A percentile compares a stretch with the other conserved stretches of the same genome.
phyloP scores from a whole-genome alignment of 2,888 invertebrate genomes.

The Acrocera orbiculus region DNA sequence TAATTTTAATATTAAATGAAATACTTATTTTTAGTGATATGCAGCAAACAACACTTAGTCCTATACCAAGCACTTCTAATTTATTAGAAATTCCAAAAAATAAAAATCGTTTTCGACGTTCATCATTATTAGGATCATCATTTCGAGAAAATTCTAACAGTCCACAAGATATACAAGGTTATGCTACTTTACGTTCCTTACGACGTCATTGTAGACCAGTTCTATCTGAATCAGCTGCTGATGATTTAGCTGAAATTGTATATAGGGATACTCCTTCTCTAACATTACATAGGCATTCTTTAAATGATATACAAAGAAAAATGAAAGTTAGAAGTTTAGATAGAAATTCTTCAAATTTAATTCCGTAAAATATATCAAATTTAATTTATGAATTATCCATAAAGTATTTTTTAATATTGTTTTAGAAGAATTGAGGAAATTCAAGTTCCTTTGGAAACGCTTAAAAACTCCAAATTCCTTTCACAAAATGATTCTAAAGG shows the following conservation, averaged over 20 bases:
- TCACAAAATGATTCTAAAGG: slow-evolving; percentile 25
- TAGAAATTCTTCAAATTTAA: slow-evolving; percentile 22
- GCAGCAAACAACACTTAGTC: slow-evolving; percentile 62
- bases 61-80: slow-evolving; percentile 73
- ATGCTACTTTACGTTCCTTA: slow-evolving; percentile 50
- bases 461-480: slow-evolving; percentile 25
- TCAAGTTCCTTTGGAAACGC: slow-evolving; percentile 23
- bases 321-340: slow-evolving; percentile 28
- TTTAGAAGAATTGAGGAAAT: slow-evolving; percentile 23
- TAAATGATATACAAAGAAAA: slow-evolving; percentile 24
- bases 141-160: slow-evolving; percentile 35
- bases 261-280: slow-evolving; percentile 17
- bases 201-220: slow-evolving; percentile 48
- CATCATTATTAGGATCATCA: slow-evolving; percentile 23
- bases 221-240: slow-evolving; percentile 43
- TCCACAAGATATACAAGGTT: slow-evolving; percentile 59
- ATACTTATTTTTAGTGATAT: slow-evolving; percentile 35
- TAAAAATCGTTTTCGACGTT: slow-evolving; percentile 19
- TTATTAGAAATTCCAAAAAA: slow-evolving; percentile 35
- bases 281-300: slow-evolving; percentile 19
- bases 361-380: slow-evolving; percentile 19
- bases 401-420: not conserved
- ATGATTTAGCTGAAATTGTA: slow-evolving; percentile 36
- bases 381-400: not conserved
- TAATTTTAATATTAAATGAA: slow-evolving; percentile 2